Conservation (phyloP, 1,140 invertebrate species). For the Brachionus sp. region DNA sequence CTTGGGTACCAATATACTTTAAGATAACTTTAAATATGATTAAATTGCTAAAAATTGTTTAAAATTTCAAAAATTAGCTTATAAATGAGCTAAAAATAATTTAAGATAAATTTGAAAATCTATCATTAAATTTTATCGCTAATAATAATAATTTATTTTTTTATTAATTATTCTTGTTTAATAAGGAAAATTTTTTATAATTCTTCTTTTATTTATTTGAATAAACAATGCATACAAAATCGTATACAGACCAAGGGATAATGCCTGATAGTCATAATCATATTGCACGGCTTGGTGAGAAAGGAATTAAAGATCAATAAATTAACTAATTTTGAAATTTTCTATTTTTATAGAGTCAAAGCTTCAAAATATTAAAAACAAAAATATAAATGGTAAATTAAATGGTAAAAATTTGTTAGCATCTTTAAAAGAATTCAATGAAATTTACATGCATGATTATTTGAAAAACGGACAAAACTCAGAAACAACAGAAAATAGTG, state of each 20-base stretch:
- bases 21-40: too few relatives aligned
- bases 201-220: neutral
- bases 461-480: neutral
- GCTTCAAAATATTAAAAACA: neutral
- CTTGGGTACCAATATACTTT: too few relatives aligned
- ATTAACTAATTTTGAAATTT: neutral
- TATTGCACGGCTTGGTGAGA: neutral
- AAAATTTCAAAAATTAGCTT: too few relatives aligned
- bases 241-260: neutral
- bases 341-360: neutral
- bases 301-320: neutral
- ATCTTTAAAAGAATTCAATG: constrained; percentile 13
- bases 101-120: neutral
- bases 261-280: constrained; percentile 1
- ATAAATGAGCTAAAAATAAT: neutral
- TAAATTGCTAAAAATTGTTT: too few relatives aligned
- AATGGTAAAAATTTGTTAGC: neutral
- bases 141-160: too few relatives aligned
- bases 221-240: neutral
- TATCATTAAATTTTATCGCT: neutral
- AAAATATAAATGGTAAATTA: neutral
- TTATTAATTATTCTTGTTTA: neutral
- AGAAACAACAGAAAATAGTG: neutral
- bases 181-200: neutral
- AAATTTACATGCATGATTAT: constrained; percentile 37